Evolutionary conservation across 2,113 vertebrate species (phyloP).

Genomic region (Cyanoliseus patagonus): DNA sequence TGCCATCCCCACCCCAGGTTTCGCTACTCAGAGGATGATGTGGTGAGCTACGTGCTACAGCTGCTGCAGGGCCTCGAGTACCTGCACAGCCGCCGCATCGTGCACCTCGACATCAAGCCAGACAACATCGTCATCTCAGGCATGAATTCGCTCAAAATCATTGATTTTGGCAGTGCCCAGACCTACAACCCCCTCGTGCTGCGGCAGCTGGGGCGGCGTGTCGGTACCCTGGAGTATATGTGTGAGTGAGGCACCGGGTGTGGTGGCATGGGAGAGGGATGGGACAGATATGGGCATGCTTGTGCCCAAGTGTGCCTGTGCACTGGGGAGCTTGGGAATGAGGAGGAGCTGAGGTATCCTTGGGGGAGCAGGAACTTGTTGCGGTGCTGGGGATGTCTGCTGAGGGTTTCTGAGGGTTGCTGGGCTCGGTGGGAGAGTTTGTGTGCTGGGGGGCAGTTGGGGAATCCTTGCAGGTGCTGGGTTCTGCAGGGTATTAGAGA

Average conservation of each 20-base stretch:
- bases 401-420: background rate
- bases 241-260: slow-evolving; percentile 76
- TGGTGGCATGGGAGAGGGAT: rapidly evolving
- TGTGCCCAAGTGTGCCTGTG: background rate
- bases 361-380: background rate
- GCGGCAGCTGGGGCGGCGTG: slow-evolving; percentile 84
- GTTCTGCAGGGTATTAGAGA: background rate
- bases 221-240: slow-evolving; percentile 94
- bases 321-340: background rate
- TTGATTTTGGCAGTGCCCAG: slow-evolving; percentile 95
- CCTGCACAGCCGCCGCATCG: slow-evolving; percentile 86
- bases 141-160: slow-evolving; percentile 92
- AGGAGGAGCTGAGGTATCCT: background rate
- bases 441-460: background rate
- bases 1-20: slow-evolving; percentile 75
- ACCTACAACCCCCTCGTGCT: slow-evolving; percentile 92
- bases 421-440: background rate
- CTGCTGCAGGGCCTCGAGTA: slow-evolving; percentile 94
- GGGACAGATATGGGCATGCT: background rate
- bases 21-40: slow-evolving; percentile 95
- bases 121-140: slow-evolving; percentile 90
- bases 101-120: slow-evolving; percentile 95
- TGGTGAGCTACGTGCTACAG: slow-evolving; percentile 90
- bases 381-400: background rate
- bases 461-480: background rate